A percentile compares a stretch with the other conserved stretches of the same genome.
phyloP scores from a whole-genome alignment of 1,140 invertebrate species.

The Triops cancriformis region DNA sequence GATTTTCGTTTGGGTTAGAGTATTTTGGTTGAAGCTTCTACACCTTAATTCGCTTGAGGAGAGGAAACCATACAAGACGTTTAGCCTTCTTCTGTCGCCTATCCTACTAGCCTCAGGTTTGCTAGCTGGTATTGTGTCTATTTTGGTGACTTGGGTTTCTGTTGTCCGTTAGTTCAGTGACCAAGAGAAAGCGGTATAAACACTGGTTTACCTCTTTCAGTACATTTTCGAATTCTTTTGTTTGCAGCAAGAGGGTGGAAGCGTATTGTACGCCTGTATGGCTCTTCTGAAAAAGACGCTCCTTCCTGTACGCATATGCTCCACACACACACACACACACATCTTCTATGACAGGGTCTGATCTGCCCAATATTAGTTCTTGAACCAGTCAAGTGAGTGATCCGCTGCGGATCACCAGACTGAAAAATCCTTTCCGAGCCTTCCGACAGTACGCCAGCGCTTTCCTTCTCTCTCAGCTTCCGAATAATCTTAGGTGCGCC shows the following conservation, averaged over 20 bases:
- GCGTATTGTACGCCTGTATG: neutral
- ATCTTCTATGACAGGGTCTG: neutral
- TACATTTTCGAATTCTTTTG: too few relatives aligned
- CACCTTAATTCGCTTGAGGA: neutral
- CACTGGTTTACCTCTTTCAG: too few relatives aligned
- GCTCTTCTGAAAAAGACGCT: neutral
- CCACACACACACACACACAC: neutral
- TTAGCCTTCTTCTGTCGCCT: neutral
- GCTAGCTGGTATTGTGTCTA: too few relatives aligned
- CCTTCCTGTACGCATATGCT: neutral
- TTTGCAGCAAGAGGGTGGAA: neutral
- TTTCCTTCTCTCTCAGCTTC: neutral
- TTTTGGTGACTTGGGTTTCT: neutral
- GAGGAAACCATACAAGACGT: neutral
- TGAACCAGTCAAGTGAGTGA: constrained; percentile 9
- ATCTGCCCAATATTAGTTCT: neutral
- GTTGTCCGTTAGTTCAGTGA: neutral
- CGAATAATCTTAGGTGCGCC: neutral
- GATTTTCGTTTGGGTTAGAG: too few relatives aligned
- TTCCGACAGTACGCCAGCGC: neutral
- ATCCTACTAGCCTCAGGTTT: neutral
- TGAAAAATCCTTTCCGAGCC: neutral
- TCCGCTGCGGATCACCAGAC: neutral
- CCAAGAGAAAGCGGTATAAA: neutral
- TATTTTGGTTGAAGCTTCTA: too few relatives aligned